These are phyloP conservation scores for Frankliniella intonsa DNA, from an alignment of 2,888 invertebrate species.

Conservation along the genomic window DNA sequence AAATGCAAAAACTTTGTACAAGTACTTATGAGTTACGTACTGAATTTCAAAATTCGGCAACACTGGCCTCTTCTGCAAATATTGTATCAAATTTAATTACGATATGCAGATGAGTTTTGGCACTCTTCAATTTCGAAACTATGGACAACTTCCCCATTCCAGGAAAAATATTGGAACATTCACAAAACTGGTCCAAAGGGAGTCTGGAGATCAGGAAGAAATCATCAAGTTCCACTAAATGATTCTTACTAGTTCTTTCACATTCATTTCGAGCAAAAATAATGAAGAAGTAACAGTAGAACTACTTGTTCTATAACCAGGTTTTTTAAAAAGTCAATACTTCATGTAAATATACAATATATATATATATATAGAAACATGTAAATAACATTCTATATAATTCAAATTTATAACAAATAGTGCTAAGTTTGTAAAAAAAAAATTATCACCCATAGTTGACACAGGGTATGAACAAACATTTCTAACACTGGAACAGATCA, in stretches of 20 bases:
- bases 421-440: not conserved
- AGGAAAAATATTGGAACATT: too few relatives aligned
- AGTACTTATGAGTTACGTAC: not conserved
- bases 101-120: too few relatives aligned
- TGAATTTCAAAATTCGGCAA: not conserved
- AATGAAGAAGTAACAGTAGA: not conserved
- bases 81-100: too few relatives aligned
- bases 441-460: not conserved
- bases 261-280: not conserved
- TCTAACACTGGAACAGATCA: too few relatives aligned
- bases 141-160: too few relatives aligned
- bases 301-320: too few relatives aligned
- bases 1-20: constrained; percentile 1
- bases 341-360: too few relatives aligned
- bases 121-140: too few relatives aligned
- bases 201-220: not conserved
- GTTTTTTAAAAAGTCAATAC: too few relatives aligned
- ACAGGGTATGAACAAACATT: not conserved
- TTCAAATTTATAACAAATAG: constrained; percentile 9
- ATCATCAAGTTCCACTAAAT: not conserved
- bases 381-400: constrained; percentile 8
- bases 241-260: not conserved
- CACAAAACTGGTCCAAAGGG: not conserved
- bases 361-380: too few relatives aligned
- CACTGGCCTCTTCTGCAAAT: too few relatives aligned